Evolutionary conservation across 2,888 invertebrate species (phyloP).

Genomic region (Eristalinus aeneus): DNA sequence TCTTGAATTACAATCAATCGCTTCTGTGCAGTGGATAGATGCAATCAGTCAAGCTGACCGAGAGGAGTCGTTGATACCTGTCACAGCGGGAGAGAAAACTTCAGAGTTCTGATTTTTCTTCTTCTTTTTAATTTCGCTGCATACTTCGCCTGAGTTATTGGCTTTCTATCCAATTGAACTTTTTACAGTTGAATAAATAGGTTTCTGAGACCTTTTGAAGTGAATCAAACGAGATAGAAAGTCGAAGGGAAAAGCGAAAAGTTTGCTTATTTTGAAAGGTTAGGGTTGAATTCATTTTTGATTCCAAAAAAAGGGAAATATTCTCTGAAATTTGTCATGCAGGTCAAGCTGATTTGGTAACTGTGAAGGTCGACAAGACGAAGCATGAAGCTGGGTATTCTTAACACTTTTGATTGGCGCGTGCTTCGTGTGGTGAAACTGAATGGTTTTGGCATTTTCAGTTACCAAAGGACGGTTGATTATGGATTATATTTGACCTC

Average conservation of each 20-base stretch:
- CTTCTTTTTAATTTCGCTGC: not conserved
- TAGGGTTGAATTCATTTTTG: too few species aligned
- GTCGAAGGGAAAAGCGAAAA: not conserved
- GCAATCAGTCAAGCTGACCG: not conserved
- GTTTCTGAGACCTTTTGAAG: not conserved
- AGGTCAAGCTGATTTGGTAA: too few species aligned
- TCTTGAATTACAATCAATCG: conserved; percentile 4
- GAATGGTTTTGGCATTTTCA: too few species aligned
- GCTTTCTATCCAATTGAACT: not conserved
- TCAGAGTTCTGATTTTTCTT: not conserved
- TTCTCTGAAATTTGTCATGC: too few species aligned
- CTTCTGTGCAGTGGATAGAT: not conserved
- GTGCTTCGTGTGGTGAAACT: too few species aligned
- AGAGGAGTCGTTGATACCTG: not conserved
- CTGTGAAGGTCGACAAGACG: too few species aligned
- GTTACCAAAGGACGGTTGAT: too few species aligned
- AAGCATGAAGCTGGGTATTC: too few species aligned
- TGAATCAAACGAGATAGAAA: not conserved
- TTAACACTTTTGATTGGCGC: too few species aligned
- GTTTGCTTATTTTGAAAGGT: not conserved
- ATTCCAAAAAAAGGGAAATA: too few species aligned
- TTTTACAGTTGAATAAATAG: not conserved
- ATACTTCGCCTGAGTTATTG: not conserved
- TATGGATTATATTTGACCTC: too few species aligned
- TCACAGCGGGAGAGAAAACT: not conserved